Percentiles rank a stretch among this genome's conserved stretches.
Evolutionary conservation across 2,888 invertebrate genomes (phyloP).

Genomic region (Acronicta aceris): DNA sequence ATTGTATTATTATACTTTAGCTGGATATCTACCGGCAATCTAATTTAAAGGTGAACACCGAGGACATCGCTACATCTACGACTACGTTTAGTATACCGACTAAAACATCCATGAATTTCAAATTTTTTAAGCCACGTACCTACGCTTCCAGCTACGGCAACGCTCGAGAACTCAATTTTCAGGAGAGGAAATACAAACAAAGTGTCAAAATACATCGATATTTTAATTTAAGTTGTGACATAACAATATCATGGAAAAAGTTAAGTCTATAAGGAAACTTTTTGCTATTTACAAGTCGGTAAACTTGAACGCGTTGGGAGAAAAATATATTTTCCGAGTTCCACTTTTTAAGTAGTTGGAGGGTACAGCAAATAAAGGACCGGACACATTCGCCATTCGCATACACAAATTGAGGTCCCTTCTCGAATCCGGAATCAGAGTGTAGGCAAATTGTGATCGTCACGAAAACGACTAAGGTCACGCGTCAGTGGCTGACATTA

Average conservation of each 20-base stretch:
- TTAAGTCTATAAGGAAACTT: conserved; percentile 60
- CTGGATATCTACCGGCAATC: conserved; percentile 64
- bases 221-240: conserved; percentile 60
- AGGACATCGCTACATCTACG: conserved; percentile 26
- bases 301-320: conserved; percentile 57
- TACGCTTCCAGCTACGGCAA: conserved; percentile 4
- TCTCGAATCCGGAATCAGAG: conserved; percentile 67
- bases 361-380: conserved; percentile 69
- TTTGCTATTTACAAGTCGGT: conserved; percentile 57
- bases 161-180: conserved; percentile 40
- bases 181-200: conserved; percentile 44
- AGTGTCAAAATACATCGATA: conserved; percentile 53
- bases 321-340: conserved; percentile 61
- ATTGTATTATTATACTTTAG: conserved; percentile 74
- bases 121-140: conserved; percentile 29
- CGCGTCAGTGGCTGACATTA: conserved; percentile 85
- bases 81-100: conserved; percentile 29
- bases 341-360: conserved; percentile 67
- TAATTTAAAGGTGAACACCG: conserved; percentile 69
- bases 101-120: conserved; percentile 37
- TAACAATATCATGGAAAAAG: conserved; percentile 61
- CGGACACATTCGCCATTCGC: conserved; percentile 69
- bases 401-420: conserved; percentile 73
- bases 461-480: conserved; percentile 80
- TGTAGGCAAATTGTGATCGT: conserved; percentile 81